phyloP scores from a whole-genome alignment of 2,797 vertebrate genomes.

The Urocyon cinereoargenteus region DNA sequence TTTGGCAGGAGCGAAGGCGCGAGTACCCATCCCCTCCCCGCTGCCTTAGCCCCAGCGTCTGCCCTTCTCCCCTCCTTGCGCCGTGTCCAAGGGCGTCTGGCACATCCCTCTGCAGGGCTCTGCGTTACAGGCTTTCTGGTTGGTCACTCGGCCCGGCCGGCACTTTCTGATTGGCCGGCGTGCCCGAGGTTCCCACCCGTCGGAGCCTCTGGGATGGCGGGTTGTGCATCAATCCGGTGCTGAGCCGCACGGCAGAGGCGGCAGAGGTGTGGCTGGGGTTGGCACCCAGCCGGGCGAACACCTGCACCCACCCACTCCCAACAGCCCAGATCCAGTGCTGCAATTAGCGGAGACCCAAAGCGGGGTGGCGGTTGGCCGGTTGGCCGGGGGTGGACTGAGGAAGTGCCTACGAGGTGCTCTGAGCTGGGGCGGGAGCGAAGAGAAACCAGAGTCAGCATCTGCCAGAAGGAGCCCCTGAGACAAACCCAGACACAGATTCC shows the following conservation, averaged over 20 bases:
- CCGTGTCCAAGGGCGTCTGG: background rate
- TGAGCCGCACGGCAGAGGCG: background rate
- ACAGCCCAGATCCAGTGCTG: constrained; percentile 15
- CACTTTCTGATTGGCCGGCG: constrained; percentile 32
- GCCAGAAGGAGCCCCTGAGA: background rate
- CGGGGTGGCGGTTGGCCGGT: background rate
- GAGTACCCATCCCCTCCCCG: background rate
- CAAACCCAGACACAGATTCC: constrained; percentile 47
- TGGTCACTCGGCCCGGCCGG: constrained; percentile 22
- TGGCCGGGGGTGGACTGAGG: background rate
- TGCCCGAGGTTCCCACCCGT: constrained; percentile 11
- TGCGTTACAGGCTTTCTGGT: constrained; percentile 3
- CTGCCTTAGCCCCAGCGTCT: background rate
- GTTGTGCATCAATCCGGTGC: background rate
- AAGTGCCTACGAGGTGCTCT: constrained; percentile 50
- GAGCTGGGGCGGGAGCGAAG: background rate
- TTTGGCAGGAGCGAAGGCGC: background rate
- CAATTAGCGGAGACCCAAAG: constrained; percentile 48
- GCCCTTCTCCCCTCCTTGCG: background rate
- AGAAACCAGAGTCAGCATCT: constrained; percentile 41
- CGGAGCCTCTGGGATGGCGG: background rate
- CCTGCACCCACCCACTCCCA: constrained; percentile 75
- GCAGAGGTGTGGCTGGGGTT: constrained; percentile 37
- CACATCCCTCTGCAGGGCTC: constrained; percentile 69
- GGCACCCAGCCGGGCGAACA: constrained; percentile 23